Evolutionary conservation across 2,888 invertebrate genomes (phyloP).

Genomic region (Andricus curvator): DNA sequence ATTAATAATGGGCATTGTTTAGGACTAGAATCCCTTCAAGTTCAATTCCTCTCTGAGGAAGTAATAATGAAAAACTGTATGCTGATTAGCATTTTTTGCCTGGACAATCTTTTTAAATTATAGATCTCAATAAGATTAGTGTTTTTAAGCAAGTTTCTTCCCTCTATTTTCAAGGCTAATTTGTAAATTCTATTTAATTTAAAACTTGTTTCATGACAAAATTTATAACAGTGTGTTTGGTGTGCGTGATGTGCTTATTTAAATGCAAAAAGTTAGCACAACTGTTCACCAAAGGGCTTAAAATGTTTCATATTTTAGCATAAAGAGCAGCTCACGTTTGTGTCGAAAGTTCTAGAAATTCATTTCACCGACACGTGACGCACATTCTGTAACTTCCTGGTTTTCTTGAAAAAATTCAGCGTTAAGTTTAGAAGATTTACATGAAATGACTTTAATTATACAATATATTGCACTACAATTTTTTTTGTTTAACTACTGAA

Average conservation of each 20-base stretch:
- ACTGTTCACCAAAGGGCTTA: slow-evolving; percentile 29
- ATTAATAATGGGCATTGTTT: no score
- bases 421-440: background rate
- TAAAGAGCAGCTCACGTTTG: slow-evolving; percentile 30
- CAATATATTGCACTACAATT: background rate
- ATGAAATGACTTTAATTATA: background rate
- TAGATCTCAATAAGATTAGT: no score
- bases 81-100: no score
- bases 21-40: no score
- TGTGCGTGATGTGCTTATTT: slow-evolving; percentile 22
- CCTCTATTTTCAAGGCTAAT: background rate
- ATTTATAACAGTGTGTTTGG: slow-evolving; percentile 14
- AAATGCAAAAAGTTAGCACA: slow-evolving; percentile 38
- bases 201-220: slow-evolving; percentile 18
- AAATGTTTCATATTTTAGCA: slow-evolving; percentile 37
- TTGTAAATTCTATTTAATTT: slow-evolving; percentile 30
- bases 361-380: slow-evolving; percentile 24
- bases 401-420: background rate
- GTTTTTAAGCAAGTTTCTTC: no score
- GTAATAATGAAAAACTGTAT: no score
- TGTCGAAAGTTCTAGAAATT: slow-evolving; percentile 25
- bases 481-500: no score
- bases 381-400: background rate
- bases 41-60: no score
- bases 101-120: no score